Percentiles rank a stretch among this genome's conserved stretches.
These are phyloP conservation scores for Formicarius rufipectus DNA, from an alignment of 2,113 vertebrate genomes.

Conservation along the genomic window DNA sequence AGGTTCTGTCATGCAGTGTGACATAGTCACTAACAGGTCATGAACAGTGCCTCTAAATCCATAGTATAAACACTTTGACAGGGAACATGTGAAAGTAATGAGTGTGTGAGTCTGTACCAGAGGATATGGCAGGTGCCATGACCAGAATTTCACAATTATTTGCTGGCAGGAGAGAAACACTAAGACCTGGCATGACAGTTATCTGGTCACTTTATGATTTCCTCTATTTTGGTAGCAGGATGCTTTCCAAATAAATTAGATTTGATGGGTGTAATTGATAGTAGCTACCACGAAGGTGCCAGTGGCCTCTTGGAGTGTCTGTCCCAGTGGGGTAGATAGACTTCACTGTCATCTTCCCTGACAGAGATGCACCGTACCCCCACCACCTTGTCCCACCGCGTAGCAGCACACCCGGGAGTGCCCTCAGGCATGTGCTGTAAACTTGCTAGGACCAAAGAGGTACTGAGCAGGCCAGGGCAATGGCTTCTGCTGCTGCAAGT, in stretches of 20 bases:
- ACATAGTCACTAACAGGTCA: neutral
- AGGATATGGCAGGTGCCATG: neutral
- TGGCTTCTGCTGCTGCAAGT: neutral
- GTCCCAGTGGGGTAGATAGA: neutral
- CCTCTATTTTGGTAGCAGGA: neutral
- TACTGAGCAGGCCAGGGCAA: neutral
- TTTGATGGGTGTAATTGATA: neutral
- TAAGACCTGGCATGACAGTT: neutral
- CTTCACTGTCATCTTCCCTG: neutral
- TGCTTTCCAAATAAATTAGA: neutral
- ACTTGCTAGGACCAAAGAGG: neutral
- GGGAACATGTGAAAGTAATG: neutral
- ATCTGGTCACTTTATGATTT: neutral
- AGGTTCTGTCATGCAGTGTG: neutral
- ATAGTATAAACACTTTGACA: neutral
- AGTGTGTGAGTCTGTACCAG: neutral
- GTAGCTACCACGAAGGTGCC: neutral
- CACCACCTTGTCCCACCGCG: accelerated
- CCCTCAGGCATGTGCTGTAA: accelerated
- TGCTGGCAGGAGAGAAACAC: neutral
- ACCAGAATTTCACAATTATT: neutral
- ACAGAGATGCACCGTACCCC: accelerated
- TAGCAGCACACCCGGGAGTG: neutral
- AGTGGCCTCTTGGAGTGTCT: neutral
- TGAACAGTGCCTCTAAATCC: neutral